phyloP scores from a whole-genome alignment of 1,140 invertebrate genomes.

The Luehdorfia chinensis region DNA sequence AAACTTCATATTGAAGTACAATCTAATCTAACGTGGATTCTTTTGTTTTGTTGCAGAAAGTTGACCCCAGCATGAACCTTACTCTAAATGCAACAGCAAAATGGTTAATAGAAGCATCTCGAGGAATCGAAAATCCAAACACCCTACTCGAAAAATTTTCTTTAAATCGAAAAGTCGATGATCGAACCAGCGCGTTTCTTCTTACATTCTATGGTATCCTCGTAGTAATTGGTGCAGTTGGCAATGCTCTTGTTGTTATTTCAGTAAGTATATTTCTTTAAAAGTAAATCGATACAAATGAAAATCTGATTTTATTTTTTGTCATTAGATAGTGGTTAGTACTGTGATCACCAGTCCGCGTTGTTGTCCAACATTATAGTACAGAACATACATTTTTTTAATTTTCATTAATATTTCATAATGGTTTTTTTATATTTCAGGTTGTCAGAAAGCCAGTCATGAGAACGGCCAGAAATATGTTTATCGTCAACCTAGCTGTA shows the following conservation, averaged over 20 bases:
- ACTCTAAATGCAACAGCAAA: conserved; percentile 56
- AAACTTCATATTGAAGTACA: too few relatives aligned
- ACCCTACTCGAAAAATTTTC: conserved; percentile 79
- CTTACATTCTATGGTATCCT: conserved; percentile 85
- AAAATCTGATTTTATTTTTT: too few relatives aligned
- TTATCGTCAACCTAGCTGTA: conserved; percentile 93
- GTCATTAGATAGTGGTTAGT: too few relatives aligned
- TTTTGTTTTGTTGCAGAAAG: conserved; percentile 50
- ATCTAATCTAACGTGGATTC: too few relatives aligned
- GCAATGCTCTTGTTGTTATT: conserved; percentile 89
- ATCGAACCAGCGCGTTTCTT: conserved; percentile 80
- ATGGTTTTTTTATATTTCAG: conserved; percentile 58
- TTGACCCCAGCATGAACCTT: conserved; percentile 55
- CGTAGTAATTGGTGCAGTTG: conserved; percentile 86
- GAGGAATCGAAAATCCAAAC: conserved; percentile 70
- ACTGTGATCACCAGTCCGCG: too few relatives aligned
- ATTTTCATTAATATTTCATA: too few relatives aligned
- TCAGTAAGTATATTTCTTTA: conserved; percentile 76
- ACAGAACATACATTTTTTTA: too few relatives aligned
- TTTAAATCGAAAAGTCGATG: conserved; percentile 82
- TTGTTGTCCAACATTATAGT: too few relatives aligned
- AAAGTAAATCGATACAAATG: conserved; percentile 10
- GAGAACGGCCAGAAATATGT: conserved; percentile 91
- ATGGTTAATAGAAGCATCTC: conserved; percentile 66
- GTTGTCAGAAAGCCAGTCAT: conserved; percentile 87